Base-by-base conservation (phyloP, 1,140 invertebrate species). In the Zaprionus gabonicus region DNA sequence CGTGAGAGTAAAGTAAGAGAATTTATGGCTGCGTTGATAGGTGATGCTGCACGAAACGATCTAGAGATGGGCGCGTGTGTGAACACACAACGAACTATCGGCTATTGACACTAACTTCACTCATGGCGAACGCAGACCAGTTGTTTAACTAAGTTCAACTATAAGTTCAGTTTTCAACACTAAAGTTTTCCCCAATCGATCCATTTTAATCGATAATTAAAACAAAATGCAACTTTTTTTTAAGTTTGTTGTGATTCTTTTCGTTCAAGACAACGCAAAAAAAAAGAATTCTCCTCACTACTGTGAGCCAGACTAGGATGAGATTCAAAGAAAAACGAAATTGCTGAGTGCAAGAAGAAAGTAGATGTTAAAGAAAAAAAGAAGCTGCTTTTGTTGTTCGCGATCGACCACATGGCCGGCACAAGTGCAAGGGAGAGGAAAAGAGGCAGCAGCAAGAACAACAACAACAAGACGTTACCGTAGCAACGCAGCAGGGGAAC, bases 241-340 rank as follows among this genome's bases (percentile, higher is more conserved):
- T 31, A 31, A 31, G 9, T 31, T 31, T 31, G 2, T 10, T 31
- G 9, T 34, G 31, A 1, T 34, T 9, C 9, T 34, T 34, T 34
- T 34, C 9, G 9, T 34, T 34, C 10, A 31, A 15, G 1, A 28
- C 13, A 4, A 17, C 12, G 25, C 9, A 12, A 25, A 15, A 53
- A 3, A 44, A 7, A 6, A 9, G 17, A 53, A 25, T 20, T 53
- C 20, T 17, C n/a, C 41, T 46, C 15, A n/a, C 7, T 27, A 20
- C 23, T 74, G 81, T 57, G 56, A 27, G 49, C 36, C 36, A 13
- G 28, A 84, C 71, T 71, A 78, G 81, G 81, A 87, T 87, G 68
- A 75, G 53, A 80, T 74, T 64, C 51, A 88, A 87, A 75, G 73
- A 75, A 83, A 87, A 81, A 78, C 71, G 68, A 87, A 87, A 83